Conservation (phyloP, 92 coral and sea anemone species). For the Paragorgia papillata region DNA sequence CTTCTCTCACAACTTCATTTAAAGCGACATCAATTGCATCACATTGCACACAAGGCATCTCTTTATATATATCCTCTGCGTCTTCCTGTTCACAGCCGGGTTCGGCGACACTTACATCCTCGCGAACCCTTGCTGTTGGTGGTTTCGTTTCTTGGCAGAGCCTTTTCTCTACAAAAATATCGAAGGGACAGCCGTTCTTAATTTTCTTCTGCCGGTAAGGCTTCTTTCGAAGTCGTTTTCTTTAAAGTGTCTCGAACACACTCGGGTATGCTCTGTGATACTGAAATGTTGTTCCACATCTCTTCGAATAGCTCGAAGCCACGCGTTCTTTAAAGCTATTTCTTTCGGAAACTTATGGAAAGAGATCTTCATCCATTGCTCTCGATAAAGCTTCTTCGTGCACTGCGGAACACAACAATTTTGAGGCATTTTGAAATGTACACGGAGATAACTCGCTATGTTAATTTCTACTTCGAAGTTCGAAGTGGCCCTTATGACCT, state of each 20-base stretch:
- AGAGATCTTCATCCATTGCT: slow-evolving; percentile 24
- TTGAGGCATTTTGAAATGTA: too few relatives aligned
- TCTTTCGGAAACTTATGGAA: slow-evolving; percentile 57
- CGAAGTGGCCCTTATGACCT: slow-evolving; percentile 25
- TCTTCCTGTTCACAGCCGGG: too few relatives aligned
- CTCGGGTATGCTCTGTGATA: slow-evolving; percentile 43
- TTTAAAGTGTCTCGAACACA: slow-evolving; percentile 66
- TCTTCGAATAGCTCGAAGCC: slow-evolving; percentile 62
- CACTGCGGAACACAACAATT: too few relatives aligned
- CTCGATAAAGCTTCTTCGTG: slow-evolving; percentile 51
- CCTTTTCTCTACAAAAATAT: slow-evolving; percentile 60
- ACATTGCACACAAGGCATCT: too few relatives aligned
- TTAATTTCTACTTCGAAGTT: too few relatives aligned
- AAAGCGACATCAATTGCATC: too few relatives aligned
- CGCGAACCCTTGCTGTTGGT: slow-evolving; percentile 4
- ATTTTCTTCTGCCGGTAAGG: slow-evolving; percentile 51
- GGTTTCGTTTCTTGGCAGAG: slow-evolving; percentile 66
- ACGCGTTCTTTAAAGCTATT: slow-evolving; percentile 49
- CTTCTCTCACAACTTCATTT: too few relatives aligned
- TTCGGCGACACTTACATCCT: too few relatives aligned
- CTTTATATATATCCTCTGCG: too few relatives aligned
- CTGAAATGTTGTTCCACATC: slow-evolving; percentile 55
- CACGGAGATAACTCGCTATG: too few relatives aligned
- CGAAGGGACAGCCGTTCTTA: slow-evolving; percentile 62
- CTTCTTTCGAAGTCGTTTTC: slow-evolving; percentile 58